Base-by-base conservation (phyloP, 2,888 invertebrate species). In the Dicyrtoma fusca region DNA sequence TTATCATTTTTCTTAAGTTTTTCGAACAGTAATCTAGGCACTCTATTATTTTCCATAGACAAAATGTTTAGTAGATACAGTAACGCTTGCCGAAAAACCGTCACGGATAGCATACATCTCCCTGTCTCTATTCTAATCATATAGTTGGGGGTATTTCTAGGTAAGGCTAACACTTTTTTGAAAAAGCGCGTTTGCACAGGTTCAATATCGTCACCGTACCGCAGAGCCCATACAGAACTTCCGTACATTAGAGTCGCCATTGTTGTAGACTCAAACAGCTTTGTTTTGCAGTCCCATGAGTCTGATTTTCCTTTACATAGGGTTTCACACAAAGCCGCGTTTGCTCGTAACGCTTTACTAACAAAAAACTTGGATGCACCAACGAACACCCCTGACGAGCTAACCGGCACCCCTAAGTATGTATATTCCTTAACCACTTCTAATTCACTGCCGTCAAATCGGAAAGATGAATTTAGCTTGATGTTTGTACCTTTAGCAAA, bases 321-420 rank as follows among this genome's bases (percentile, higher is more conserved):
- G 10, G 19, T 23, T 17, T 55, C 21, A 11, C 55, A 55, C 3
- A 23, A 19, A n/a, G 10, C 11, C 6, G 55, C 10, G 13, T 17
- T 19, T 4, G 55, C 55, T 4, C n/a, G 6, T 21, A 21, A 2
- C 1, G 55, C 11, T 19, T 55, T 55, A 3, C 19, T 55, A 19
- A 55, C 10, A 55, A 55, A 55, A 19, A 10, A 55, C 21, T 55
- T 55, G 3, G 55, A 19, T 1, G 51, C 13, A 3, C 10, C 55
- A 17, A 3, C 19, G 11, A 19, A 17, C 42, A 21, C 10, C 21
- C 19, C 55, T 45, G 45, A 26, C 13, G 17, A 19, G n/a, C 44
- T 11, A 13, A 63, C 10, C 4, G 45, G 45, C 1, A 63, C 63
- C 1, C 63, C 63, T 21, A 63, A 21, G 19, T 63, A 63, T 6